Evolutionary conservation across 1,140 invertebrate genomes (phyloP), one percentile per base, ranked within the genome.

Genomic region (Psilanteris sp.): DNA sequence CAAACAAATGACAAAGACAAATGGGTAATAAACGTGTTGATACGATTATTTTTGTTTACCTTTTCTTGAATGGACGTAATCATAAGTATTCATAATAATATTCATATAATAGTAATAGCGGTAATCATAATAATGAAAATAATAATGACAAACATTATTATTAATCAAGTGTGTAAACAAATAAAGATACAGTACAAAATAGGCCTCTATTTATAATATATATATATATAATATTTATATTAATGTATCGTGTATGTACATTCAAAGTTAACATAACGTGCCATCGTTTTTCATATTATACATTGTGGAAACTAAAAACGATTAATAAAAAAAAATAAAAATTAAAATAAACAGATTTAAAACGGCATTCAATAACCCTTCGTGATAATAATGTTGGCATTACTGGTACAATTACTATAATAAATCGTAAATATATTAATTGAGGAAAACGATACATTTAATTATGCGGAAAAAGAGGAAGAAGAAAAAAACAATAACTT

Each of bases 241-340:
- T 77, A 78, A 81, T 81, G 66, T 78, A 81, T 43, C 80, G 77
- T 77, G 76, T 86, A 85, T 85, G 78, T 85, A 86, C 82, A 86
- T 80, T 79, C 79, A n/a, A 84, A 84, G 79, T 84, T 80, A 86
- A 85, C 83, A 83, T 84, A 85, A 85, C 83, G 83, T 85, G 77
- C 77, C 79, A 81, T 86, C 81, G 80, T 81, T 81, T 70, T n/a
- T n/a, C n/a, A 77, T 78, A 68, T 61, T 76, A 75, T 77, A 77
- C 85, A 85, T 85, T 79, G 78, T 85, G 86, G 79, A 87, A 80
- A 77, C 71, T 79, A 80, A 82, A 64, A n/a, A n/a, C n/a, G n/a
- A n/a, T n/a, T n/a, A n/a, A n/a, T n/a, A n/a, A n/a, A n/a, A n/a
- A n/a, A n/a, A n/a, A n/a, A n/a, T n/a, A n/a, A n/a, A n/a, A n/a